phyloP scores from a whole-genome alignment of 2,888 invertebrate species.

The Lacanobia oleracea region DNA sequence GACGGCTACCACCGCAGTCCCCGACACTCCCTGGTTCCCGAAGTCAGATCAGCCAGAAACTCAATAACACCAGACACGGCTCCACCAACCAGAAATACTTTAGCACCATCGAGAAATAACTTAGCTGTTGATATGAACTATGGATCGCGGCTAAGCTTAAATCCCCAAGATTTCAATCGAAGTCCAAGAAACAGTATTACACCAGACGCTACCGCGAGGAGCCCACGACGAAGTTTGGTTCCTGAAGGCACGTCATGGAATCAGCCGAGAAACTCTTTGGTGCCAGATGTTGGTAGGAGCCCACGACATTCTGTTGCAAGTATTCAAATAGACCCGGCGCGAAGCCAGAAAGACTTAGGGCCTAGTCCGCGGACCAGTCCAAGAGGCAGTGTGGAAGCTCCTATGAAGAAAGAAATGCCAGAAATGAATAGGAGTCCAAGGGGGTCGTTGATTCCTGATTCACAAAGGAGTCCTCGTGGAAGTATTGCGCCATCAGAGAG shows the following conservation, averaged over 20 bases:
- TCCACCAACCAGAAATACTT: slow-evolving; percentile 89
- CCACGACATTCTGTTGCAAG: slow-evolving; percentile 91
- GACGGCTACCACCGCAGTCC: slow-evolving; percentile 90
- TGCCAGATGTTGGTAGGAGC: slow-evolving; percentile 91
- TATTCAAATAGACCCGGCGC: slow-evolving; percentile 85
- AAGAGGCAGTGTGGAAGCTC: slow-evolving; percentile 89
- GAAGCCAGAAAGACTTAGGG: slow-evolving; percentile 87
- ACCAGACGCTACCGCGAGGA: slow-evolving; percentile 87
- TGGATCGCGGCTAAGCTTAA: slow-evolving; percentile 90
- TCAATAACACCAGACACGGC: slow-evolving; percentile 91
- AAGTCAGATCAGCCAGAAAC: slow-evolving; percentile 91
- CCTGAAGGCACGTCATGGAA: slow-evolving; percentile 90
- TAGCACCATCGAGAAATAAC: slow-evolving; percentile 91
- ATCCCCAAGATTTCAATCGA: slow-evolving; percentile 90
- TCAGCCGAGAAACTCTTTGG: slow-evolving; percentile 91
- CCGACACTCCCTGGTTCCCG: slow-evolving; percentile 90
- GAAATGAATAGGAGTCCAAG: slow-evolving; percentile 89
- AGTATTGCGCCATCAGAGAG: slow-evolving; percentile 91
- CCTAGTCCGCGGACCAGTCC: slow-evolving; percentile 90
- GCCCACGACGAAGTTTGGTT: slow-evolving; percentile 91
- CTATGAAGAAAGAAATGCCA: slow-evolving; percentile 85
- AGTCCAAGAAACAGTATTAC: slow-evolving; percentile 88
- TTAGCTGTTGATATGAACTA: slow-evolving; percentile 90
- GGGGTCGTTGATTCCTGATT: slow-evolving; percentile 91
- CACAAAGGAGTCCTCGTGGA: slow-evolving; percentile 91